Base-by-base conservation (phyloP, 2,113 vertebrate species). In the Pardalotus punctatus region DNA sequence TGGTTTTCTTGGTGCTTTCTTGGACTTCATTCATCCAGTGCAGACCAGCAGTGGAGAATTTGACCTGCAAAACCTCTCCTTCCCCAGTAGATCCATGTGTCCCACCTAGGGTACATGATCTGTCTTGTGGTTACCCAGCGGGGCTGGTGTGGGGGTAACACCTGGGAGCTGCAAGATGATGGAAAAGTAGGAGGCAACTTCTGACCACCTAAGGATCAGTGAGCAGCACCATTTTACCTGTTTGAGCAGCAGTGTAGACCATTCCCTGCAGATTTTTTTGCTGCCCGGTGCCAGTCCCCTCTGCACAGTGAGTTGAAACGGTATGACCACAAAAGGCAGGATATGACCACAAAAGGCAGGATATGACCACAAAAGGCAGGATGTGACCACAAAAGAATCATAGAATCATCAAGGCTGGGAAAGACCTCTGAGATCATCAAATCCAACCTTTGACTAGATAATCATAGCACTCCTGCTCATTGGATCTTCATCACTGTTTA, bases 71-170 rank as follows among this genome's bases (percentile, higher is more conserved):
- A 91, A 16, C 35, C 28, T 27, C 40, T 77, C 21, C 53, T 83
- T 81, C 47, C 18, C 31, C 24, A 11, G 3, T 0, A 3, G 25
- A 66, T 51, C 25, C 13, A 1, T 27, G 17, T 71, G 31, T n/a
- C 13, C 13, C 4, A n/a, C 36, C 4, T 14, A 5, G 9, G 11
- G 10, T 40, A 12, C 3, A 0, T 23, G 15, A 72, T 23, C 20
- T 58, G 13, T 58, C 40, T 31, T 43, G 11, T n/a, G 60, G 10
- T 27, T 72, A 40, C 23, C 8, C 13, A 6, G 23, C 35, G 27
- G 21, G 17, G 10, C n/a, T 86, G 45, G 3, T 17, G 33, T 12
- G 42, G 36, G 12, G 9, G 11, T 50, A 71, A n/a, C 20, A 45
- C 6, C 17, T 79, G 27, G 14, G 58, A 58, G 21, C 36, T 88